Percentiles rank a stretch among this genome's conserved stretches.
These are phyloP conservation scores for Xiphorhynchus elegans DNA, from an alignment of 2,113 vertebrate species.

Conservation along the genomic window DNA sequence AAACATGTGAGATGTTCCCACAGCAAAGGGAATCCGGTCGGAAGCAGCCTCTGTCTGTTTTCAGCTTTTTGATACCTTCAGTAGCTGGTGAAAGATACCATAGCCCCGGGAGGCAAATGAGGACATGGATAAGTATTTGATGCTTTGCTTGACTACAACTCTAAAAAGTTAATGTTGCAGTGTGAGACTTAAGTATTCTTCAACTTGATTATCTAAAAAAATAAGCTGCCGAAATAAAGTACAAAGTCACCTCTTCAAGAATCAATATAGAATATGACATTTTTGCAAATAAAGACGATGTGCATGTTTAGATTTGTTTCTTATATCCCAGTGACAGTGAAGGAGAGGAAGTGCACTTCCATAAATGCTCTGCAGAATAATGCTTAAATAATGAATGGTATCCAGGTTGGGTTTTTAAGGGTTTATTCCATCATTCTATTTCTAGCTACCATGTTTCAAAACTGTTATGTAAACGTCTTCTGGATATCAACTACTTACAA, in stretches of 20 bases:
- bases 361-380: not conserved
- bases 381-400: not conserved
- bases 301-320: not conserved
- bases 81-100: not conserved
- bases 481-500: not conserved
- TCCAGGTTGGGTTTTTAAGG: not conserved
- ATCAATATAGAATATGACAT: not conserved
- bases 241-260: not conserved
- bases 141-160: not conserved
- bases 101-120: not conserved
- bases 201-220: not conserved
- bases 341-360: not conserved
- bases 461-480: not conserved
- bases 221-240: not conserved
- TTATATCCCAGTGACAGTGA: not conserved
- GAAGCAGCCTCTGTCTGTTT: not conserved
- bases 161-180: not conserved
- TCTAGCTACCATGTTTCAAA: not conserved
- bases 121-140: not conserved
- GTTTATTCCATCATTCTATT: not conserved
- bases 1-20: not conserved
- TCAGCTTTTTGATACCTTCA: not conserved
- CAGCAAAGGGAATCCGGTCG: not conserved
- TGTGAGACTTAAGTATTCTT: not conserved
- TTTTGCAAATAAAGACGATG: not conserved